Evolutionary conservation across 23 tunicate genomes (phyloP).

Genomic region (Halocynthia roretzi): DNA sequence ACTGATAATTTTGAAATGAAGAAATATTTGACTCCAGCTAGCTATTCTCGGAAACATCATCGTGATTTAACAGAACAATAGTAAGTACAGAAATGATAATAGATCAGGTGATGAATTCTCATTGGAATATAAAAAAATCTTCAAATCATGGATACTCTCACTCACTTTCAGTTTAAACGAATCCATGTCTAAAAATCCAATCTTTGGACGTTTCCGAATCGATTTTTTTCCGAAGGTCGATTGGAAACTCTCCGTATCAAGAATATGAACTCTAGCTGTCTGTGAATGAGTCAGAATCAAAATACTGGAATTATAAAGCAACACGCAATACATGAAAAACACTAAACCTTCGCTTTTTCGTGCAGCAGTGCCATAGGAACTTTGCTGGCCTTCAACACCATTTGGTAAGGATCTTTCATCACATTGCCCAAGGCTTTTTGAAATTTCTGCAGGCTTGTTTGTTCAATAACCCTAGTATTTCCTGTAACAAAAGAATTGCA

Average conservation of each 20-base stretch:
- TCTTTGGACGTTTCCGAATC: slow-evolving; percentile 65
- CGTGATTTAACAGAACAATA: too few species aligned
- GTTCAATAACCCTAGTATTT: slow-evolving; percentile 81
- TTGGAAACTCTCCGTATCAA: slow-evolving; percentile 86
- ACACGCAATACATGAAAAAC: neutral
- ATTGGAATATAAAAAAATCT: neutral
- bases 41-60: too few species aligned
- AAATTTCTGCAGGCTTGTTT: slow-evolving; percentile 73
- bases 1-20: too few species aligned
- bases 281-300: slow-evolving; percentile 4
- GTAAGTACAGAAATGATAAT: too few species aligned
- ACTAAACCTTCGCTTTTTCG: slow-evolving; percentile 54
- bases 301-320: neutral
- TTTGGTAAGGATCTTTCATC: slow-evolving; percentile 86
- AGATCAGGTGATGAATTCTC: too few species aligned
- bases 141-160: neutral
- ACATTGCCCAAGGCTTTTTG: slow-evolving; percentile 77
- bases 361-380: slow-evolving; percentile 84
- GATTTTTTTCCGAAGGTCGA: slow-evolving; percentile 87
- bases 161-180: neutral
- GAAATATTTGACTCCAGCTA: too few species aligned
- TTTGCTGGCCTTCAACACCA: slow-evolving; percentile 55
- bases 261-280: slow-evolving; percentile 75
- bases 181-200: slow-evolving; percentile 37
- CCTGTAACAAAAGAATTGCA: slow-evolving; percentile 28